A percentile compares a stretch with the other conserved stretches of the same genome.
These are phyloP conservation scores for Schrankia costaestrigalis DNA, from an alignment of 2,888 invertebrate species.

Conservation along the genomic window DNA sequence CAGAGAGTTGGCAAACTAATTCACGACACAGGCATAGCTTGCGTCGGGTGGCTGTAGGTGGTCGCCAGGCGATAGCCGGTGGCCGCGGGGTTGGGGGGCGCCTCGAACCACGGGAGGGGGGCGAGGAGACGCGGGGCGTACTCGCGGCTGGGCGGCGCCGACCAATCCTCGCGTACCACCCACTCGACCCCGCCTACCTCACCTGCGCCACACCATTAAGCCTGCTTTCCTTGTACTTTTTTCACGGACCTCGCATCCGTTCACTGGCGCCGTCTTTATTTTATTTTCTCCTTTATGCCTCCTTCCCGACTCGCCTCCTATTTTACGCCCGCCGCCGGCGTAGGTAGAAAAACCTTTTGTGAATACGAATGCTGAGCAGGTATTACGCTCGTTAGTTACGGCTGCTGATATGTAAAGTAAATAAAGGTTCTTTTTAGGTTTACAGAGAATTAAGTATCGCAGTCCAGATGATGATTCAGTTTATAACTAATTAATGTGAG, in stretches of 20 bases:
- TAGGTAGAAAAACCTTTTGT: conserved; percentile 79
- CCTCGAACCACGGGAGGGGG: conserved; percentile 29
- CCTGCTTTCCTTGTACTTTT: conserved; percentile 75
- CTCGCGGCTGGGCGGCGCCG: conserved; percentile 73
- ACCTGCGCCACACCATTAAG: conserved; percentile 79
- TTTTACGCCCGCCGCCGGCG: conserved; percentile 72
- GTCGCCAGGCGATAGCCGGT: conserved; percentile 72
- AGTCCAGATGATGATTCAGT: too few relatives aligned
- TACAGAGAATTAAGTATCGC: conserved; percentile 11
- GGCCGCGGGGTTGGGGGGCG: conserved; percentile 57
- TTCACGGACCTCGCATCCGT: conserved; percentile 78
- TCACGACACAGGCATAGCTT: conserved; percentile 80
- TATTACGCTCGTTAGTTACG: conserved; percentile 76
- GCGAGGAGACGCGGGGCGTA: conserved; percentile 57
- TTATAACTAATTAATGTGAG: too few relatives aligned
- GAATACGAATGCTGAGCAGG: conserved; percentile 79
- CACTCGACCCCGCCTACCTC: conserved; percentile 75
- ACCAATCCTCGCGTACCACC: conserved; percentile 74
- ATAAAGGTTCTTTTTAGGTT: conserved; percentile 58
- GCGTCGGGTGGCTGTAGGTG: conserved; percentile 73
- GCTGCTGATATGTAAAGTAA: conserved; percentile 75
- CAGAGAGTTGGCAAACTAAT: conserved; percentile 81
- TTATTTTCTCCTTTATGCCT: conserved; percentile 80
- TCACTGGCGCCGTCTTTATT: conserved; percentile 78
- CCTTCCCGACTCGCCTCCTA: conserved; percentile 76